phyloP scores from a whole-genome alignment of 2,113 vertebrate species.

The Pteruthius melanotis region DNA sequence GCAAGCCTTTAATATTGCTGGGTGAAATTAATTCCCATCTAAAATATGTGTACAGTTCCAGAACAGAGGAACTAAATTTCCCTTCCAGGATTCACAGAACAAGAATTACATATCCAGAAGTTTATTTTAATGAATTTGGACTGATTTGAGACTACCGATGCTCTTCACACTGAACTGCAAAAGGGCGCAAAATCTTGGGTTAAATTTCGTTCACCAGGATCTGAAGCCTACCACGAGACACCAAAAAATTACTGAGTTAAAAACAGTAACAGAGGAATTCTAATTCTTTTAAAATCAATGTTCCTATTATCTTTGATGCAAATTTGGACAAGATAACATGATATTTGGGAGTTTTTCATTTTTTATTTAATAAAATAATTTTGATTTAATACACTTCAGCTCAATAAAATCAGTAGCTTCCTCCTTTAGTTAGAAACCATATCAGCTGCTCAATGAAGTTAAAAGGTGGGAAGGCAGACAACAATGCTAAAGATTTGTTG shows the following conservation, averaged over 20 bases:
- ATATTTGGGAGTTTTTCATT: not conserved
- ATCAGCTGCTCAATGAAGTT: not conserved
- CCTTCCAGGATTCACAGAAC: not conserved
- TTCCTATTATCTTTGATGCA: not conserved
- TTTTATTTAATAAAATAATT: not conserved
- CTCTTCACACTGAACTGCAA: not conserved
- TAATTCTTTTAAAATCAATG: not conserved
- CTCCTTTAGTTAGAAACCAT: not conserved
- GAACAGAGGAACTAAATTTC: not conserved
- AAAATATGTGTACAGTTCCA: not conserved
- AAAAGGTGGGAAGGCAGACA: not conserved
- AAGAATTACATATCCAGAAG: not conserved
- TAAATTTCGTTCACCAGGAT: not conserved
- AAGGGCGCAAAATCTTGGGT: not conserved
- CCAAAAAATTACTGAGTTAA: not conserved
- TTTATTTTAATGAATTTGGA: not conserved
- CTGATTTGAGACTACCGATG: not conserved
- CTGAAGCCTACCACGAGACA: not conserved
- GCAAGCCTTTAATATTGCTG: not conserved
- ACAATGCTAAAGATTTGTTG: not conserved
- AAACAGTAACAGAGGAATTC: not conserved
- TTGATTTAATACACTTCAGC: not conserved
- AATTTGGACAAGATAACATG: not conserved
- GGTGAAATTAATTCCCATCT: not conserved
- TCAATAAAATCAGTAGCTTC: not conserved